A percentile compares a stretch with the other conserved stretches of the same genome.
These are phyloP conservation scores for Halocynthia roretzi DNA, from an alignment of 23 tunicate genomes.

Conservation along the genomic window DNA sequence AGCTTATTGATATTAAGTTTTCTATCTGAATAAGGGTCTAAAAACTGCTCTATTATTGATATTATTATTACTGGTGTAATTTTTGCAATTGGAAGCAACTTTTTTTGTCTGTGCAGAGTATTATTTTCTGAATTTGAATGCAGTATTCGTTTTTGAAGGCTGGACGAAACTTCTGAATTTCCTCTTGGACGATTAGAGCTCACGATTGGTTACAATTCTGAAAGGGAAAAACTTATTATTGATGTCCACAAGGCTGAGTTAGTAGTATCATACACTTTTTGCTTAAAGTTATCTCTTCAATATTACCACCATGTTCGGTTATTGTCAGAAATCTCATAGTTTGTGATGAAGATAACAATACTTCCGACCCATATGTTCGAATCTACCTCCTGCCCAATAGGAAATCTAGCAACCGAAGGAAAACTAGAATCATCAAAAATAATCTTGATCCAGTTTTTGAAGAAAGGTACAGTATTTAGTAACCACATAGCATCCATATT, in stretches of 20 bases:
- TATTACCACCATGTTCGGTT: neutral
- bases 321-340: slow-evolving; percentile 55
- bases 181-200: slow-evolving; percentile 50
- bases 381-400: slow-evolving; percentile 31
- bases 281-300: neutral
- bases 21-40: too few relatives aligned
- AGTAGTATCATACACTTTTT: slow-evolving; percentile 21
- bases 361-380: slow-evolving; percentile 85
- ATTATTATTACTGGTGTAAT: too few relatives aligned
- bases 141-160: neutral
- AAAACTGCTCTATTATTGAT: too few relatives aligned
- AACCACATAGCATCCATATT: too few relatives aligned
- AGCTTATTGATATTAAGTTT: too few relatives aligned
- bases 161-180: neutral
- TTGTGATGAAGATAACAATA: slow-evolving; percentile 67
- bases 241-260: slow-evolving; percentile 61
- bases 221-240: slow-evolving; percentile 36
- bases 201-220: slow-evolving; percentile 27
- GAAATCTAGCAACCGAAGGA: slow-evolving; percentile 13
- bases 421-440: slow-evolving; percentile 79
- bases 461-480: slow-evolving; percentile 31
- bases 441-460: slow-evolving; percentile 66
- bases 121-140: too few relatives aligned
- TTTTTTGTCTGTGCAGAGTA: too few relatives aligned
- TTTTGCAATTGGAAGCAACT: too few relatives aligned